Base-by-base conservation (phyloP, 37 sponge, comb jelly and placozoan species). In the Haliclona indistincta region DNA sequence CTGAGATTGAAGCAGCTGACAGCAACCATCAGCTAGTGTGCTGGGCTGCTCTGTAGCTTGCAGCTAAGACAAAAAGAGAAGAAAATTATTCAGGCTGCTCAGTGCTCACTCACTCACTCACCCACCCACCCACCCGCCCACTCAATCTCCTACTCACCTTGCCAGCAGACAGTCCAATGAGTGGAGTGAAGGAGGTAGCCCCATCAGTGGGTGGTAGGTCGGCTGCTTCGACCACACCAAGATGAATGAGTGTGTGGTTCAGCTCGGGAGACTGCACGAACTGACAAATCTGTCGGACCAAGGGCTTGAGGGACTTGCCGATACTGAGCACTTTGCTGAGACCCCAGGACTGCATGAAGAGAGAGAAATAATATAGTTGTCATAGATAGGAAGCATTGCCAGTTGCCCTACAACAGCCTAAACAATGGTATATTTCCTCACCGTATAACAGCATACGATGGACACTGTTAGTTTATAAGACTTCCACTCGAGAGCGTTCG, bases 321-420 rank as follows among this genome's bases (percentile, higher is more conserved):
- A 76, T 17, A 1, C 43, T 42, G 8, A 39, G 77, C 5, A 81
- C 32, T 44, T 71, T 87, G 22, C 60, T 55, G 1, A 87, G 36
- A 0, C 76, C 82, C 88, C 88, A 87, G 1, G 82, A 62, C 88
- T 87, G 56, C 3, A 65, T 65, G n/a, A n/a, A n/a, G n/a, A n/a
- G n/a, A n/a, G n/a, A 13, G 15, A 32, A 32, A 58, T n/a, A n/a
- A n/a, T n/a, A n/a, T n/a, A n/a, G n/a, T n/a, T n/a, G n/a, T n/a
- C n/a, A 49, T 13, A 2, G 44, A 43, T n/a, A 54, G 73, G 7
- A 53, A 13, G 55, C 17, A 53, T 17, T 4, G 44, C n/a, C 6
- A 58, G 25, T 7, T 25, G 23, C 17, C 4, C 26, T 42, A 42
- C 32, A 30, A 69, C 23, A 20, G 29, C 39, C 7, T 19, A 5